Percentiles rank a stretch among this genome's conserved stretches.
phyloP scores from a whole-genome alignment of 2,797 vertebrate genomes.

The Erethizon dorsatum region DNA sequence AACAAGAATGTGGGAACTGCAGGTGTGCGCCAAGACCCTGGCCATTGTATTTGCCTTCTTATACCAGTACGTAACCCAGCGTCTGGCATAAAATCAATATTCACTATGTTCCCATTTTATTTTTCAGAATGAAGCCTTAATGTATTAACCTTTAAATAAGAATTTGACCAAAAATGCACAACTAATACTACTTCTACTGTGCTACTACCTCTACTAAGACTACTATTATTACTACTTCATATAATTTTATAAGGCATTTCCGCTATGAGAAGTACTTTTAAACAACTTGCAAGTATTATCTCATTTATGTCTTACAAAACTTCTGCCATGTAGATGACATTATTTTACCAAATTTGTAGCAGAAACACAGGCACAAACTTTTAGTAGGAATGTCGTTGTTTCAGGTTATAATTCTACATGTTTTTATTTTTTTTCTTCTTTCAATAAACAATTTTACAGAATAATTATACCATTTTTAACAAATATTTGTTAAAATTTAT shows the following conservation, averaged over 20 bases:
- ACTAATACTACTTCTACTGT: neutral
- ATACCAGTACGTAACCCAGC: neutral
- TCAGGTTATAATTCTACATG: neutral
- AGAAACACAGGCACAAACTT: neutral
- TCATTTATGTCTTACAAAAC: neutral
- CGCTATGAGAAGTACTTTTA: neutral
- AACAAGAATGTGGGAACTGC: neutral
- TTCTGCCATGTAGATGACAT: neutral
- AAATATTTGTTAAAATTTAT: neutral
- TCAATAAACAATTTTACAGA: neutral
- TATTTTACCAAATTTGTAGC: neutral
- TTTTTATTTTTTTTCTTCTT: neutral
- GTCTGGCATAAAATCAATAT: neutral
- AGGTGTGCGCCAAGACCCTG: too few species aligned
- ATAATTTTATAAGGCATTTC: neutral
- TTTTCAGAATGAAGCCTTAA: neutral
- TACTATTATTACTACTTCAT: neutral
- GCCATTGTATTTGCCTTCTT: neutral
- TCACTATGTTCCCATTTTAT: neutral
- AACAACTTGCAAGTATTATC: neutral
- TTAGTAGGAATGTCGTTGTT: neutral
- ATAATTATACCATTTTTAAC: neutral
- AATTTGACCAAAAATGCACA: neutral
- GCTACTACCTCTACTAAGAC: neutral
- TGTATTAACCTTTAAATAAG: neutral